Conservation (phyloP, 2,888 invertebrate genomes). For the Thymelicus lineola region DNA sequence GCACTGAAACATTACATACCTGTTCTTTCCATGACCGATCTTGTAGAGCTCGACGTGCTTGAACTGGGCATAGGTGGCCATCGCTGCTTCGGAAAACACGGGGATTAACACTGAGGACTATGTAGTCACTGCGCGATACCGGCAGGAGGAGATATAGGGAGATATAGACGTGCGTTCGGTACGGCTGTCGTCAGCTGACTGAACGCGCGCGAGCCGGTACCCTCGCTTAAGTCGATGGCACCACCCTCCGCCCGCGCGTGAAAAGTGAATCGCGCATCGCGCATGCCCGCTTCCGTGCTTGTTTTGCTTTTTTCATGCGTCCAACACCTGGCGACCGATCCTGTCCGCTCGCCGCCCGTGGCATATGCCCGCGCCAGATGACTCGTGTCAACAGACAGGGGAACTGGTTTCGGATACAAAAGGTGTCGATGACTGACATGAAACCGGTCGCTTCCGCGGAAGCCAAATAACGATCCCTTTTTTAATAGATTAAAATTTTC, state of each 20-base stretch:
- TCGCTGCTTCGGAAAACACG: slow-evolving; percentile 64
- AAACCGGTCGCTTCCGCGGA: slow-evolving; percentile 43
- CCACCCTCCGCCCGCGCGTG: slow-evolving; percentile 79
- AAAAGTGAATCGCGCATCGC: slow-evolving; percentile 68
- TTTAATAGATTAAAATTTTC: slow-evolving; percentile 3
- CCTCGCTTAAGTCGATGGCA: slow-evolving; percentile 80
- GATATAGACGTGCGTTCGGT: slow-evolving; percentile 57
- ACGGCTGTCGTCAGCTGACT: slow-evolving; percentile 80
- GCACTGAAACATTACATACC: slow-evolving; percentile 80
- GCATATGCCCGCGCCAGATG: slow-evolving; percentile 55
- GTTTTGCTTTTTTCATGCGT: slow-evolving; percentile 54
- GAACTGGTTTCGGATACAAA: slow-evolving; percentile 45
- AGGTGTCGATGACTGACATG: slow-evolving; percentile 43
- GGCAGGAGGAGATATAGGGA: slow-evolving; percentile 44
- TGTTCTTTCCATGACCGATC: slow-evolving; percentile 96
- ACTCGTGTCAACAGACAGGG: slow-evolving; percentile 51
- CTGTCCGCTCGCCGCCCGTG: slow-evolving; percentile 47
- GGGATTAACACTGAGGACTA: slow-evolving; percentile 47
- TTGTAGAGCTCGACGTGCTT: slow-evolving; percentile 97
- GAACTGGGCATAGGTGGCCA: slow-evolving; percentile 97
- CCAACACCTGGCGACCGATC: slow-evolving; percentile 53
- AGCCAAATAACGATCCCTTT: slow-evolving; percentile 35
- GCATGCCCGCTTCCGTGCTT: slow-evolving; percentile 73
- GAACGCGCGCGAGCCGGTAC: slow-evolving; percentile 75
- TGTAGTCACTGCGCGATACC: slow-evolving; percentile 50